phyloP scores from a whole-genome alignment of 2,113 vertebrate species.

The Vireo altiloquus region DNA sequence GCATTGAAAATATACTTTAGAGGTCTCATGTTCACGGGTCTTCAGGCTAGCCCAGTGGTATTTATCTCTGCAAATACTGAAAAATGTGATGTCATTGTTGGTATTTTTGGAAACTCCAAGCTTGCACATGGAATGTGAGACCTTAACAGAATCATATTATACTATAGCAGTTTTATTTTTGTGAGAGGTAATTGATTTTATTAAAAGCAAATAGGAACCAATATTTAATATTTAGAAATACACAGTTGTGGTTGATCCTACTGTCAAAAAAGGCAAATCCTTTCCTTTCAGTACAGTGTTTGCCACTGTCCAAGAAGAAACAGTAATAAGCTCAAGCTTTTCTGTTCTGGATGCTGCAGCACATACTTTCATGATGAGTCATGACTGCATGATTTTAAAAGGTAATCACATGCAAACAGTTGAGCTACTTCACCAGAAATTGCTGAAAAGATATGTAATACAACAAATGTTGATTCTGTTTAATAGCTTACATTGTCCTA shows the following conservation, averaged over 20 bases:
- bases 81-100: neutral
- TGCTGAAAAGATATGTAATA: neutral
- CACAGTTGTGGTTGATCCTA: neutral
- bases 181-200: neutral
- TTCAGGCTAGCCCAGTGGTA: neutral
- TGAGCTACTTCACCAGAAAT: neutral
- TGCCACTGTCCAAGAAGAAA: neutral
- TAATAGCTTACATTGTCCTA: neutral
- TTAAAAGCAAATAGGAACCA: neutral
- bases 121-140: neutral
- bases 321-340: neutral
- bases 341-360: neutral
- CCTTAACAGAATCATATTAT: neutral
- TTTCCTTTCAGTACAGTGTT: neutral
- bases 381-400: constrained; percentile 49
- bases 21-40: neutral
- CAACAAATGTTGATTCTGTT: neutral
- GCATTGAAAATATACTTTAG: neutral
- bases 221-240: neutral
- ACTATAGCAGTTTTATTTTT: neutral
- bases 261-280: neutral
- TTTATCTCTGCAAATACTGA: neutral
- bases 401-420: constrained; percentile 22
- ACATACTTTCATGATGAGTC: constrained; percentile 25
- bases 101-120: neutral